These are phyloP conservation scores for Leucopternis melanops DNA, from an alignment of 2,113 vertebrate genomes.

Conservation along the genomic window DNA sequence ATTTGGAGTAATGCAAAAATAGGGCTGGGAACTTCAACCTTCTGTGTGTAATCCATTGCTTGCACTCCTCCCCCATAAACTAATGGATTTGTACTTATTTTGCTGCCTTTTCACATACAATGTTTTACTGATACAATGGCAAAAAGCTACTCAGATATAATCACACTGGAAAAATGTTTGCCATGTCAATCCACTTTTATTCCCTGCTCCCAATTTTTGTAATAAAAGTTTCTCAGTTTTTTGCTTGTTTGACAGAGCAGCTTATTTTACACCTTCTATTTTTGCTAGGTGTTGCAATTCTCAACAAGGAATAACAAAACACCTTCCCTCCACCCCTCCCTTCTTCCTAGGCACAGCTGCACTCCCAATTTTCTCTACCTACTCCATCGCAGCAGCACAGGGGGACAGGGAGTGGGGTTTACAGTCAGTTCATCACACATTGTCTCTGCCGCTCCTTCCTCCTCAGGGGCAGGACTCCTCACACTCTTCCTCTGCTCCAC, in stretches of 20 bases:
- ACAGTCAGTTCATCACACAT: too few species aligned
- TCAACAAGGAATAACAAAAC: background rate
- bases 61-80: background rate
- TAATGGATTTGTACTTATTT: background rate
- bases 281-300: background rate
- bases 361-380: too few species aligned
- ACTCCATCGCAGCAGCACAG: too few species aligned
- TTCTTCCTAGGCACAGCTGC: too few species aligned
- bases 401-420: too few species aligned
- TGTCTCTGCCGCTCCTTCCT: too few species aligned
- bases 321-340: too few species aligned
- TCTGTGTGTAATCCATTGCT: background rate
- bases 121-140: background rate
- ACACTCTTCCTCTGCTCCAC: too few species aligned
- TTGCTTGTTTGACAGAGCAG: background rate
- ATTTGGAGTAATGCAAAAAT: background rate
- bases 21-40: background rate
- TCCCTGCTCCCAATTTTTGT: background rate
- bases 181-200: background rate
- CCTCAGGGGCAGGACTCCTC: too few species aligned
- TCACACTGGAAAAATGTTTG: background rate
- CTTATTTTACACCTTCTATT: background rate
- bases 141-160: background rate
- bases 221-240: background rate
- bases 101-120: background rate